Conservation (phyloP, 23 tunicate genomes). For the Diplosoma virens region DNA sequence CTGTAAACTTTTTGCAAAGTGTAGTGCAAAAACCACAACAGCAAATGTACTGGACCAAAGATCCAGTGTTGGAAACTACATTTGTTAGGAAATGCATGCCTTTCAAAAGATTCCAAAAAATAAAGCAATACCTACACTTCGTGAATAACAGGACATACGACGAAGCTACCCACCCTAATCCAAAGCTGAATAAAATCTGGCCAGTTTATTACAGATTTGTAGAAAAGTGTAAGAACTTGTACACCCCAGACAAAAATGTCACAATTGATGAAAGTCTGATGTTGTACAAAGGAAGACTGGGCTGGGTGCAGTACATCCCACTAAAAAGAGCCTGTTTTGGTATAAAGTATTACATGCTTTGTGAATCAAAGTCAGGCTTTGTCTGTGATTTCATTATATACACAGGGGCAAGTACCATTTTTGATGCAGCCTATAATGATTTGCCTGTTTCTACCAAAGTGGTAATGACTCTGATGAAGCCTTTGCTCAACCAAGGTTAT, state of each 20-base stretch:
- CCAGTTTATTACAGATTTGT: constrained; percentile 18
- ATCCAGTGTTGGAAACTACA: constrained; percentile 7
- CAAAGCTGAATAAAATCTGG: constrained; percentile 34
- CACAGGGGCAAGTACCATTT: neutral
- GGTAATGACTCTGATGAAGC: constrained; percentile 36
- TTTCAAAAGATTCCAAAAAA: constrained; percentile 2
- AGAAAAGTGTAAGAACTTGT: constrained; percentile 2
- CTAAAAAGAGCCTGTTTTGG: constrained; percentile 18
- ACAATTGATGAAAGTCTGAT: constrained; percentile 33
- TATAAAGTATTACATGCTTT: constrained; percentile 27
- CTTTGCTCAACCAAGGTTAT: constrained; percentile 27
- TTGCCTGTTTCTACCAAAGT: constrained; percentile 2
- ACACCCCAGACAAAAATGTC: constrained; percentile 32
- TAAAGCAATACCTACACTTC: constrained; percentile 33
- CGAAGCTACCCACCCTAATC: constrained; percentile 13
- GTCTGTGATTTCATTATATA: constrained; percentile 29
- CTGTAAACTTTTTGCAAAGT: too few species aligned
- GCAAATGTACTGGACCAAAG: too few species aligned
- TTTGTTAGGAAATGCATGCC: constrained; percentile 18
- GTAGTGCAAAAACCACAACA: too few species aligned
- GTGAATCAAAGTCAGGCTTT: constrained; percentile 26
- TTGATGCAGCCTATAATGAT: constrained; percentile 16
- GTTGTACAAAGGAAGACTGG: constrained; percentile 24
- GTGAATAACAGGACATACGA: constrained; percentile 8
- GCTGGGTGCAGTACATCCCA: constrained; percentile 28